phyloP scores from a whole-genome alignment of 2,888 invertebrate species.

The Azorinus chamasolen region DNA sequence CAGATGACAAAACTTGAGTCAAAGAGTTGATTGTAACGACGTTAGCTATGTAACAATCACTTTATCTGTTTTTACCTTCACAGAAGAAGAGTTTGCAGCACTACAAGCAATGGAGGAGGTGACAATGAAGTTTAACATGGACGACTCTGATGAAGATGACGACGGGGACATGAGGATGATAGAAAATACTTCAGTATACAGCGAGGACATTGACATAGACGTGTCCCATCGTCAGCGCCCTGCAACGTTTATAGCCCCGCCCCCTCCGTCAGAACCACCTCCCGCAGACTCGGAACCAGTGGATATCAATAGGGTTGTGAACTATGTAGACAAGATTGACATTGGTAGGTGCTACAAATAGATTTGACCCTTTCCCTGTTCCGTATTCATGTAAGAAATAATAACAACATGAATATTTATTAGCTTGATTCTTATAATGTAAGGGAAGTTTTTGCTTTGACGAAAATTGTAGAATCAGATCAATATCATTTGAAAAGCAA shows the following conservation, averaged over 20 bases:
- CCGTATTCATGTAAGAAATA: no score
- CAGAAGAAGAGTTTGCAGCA: conserved; percentile 69
- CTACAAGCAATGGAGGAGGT: conserved; percentile 69
- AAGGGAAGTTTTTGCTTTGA: no score
- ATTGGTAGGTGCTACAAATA: conserved; percentile 57
- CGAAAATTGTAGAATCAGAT: no score
- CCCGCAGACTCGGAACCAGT: conserved; percentile 69
- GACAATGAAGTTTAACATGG: conserved; percentile 69
- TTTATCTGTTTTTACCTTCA: conserved; percentile 9
- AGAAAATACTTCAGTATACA: conserved; percentile 73
- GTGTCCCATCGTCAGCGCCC: conserved; percentile 65
- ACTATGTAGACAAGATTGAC: conserved; percentile 65
- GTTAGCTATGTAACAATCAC: no score
- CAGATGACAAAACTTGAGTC: no score
- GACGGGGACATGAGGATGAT: conserved; percentile 69
- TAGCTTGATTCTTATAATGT: no score
- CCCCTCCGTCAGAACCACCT: conserved; percentile 84
- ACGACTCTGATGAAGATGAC: conserved; percentile 63
- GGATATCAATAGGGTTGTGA: conserved; percentile 44
- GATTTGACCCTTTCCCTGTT: no score
- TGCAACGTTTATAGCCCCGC: conserved; percentile 77
- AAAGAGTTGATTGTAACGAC: no score
- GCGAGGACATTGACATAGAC: conserved; percentile 74
- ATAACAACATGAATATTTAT: no score
- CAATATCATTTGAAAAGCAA: no score